Percentiles rank a stretch among this genome's conserved stretches.
phyloP scores from a whole-genome alignment of 2,888 invertebrate genomes.

The Sycophila texana region DNA sequence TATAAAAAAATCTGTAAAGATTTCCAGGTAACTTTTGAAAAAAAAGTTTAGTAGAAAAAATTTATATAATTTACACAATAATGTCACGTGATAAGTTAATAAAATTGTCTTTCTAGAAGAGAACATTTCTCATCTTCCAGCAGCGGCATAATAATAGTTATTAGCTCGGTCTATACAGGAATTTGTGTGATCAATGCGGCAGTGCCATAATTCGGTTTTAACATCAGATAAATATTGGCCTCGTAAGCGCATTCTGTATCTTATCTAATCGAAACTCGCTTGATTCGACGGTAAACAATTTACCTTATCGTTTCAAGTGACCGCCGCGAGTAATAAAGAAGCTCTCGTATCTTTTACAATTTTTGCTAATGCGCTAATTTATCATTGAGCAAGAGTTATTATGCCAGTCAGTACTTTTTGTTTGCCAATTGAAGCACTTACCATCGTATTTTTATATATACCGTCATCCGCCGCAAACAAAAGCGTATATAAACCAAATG shows the following conservation, averaged over 20 bases:
- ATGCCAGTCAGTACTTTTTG: background rate
- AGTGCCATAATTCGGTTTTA: conserved; percentile 21
- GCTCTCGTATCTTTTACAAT: background rate
- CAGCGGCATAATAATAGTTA: background rate
- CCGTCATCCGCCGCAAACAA: background rate
- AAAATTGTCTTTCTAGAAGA: background rate
- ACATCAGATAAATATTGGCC: conserved; percentile 11
- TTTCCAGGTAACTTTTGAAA: too few relatives aligned
- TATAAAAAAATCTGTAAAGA: too few relatives aligned
- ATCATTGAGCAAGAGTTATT: background rate
- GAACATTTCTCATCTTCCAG: background rate
- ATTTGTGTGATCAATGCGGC: background rate
- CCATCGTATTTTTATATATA: background rate
- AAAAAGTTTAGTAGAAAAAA: too few relatives aligned
- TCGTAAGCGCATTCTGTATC: conserved; percentile 14
- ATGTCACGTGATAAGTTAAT: too few relatives aligned
- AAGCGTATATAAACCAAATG: too few relatives aligned
- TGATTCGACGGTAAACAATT: background rate
- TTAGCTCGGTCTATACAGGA: too few relatives aligned
- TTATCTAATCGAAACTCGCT: conserved; percentile 25
- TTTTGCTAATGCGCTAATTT: background rate
- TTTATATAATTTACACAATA: too few relatives aligned
- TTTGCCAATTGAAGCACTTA: background rate
- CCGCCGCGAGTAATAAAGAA: background rate
- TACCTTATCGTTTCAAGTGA: background rate